Conservation (phyloP, 1,140 invertebrate species). For the Musca vetustissima region DNA sequence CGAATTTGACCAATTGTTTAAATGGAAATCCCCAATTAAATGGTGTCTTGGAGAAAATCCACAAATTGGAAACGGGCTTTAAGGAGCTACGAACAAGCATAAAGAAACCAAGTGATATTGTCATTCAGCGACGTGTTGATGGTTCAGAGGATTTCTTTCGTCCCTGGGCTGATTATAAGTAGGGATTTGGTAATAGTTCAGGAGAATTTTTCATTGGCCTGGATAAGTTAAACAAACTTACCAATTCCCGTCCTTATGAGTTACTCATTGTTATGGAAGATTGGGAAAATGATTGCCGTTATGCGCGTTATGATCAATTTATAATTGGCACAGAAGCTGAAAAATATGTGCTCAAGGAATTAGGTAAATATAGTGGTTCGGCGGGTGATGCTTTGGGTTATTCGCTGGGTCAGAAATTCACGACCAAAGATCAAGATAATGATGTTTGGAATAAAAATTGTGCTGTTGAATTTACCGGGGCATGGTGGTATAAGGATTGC, state of each 20-base stretch:
- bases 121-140: slow-evolving; percentile 64
- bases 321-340: slow-evolving; percentile 65
- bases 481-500: slow-evolving; percentile 67
- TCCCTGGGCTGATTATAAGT: slow-evolving; percentile 65
- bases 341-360: slow-evolving; percentile 64
- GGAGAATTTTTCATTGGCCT: slow-evolving; percentile 67
- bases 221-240: slow-evolving; percentile 62
- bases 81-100: too few relatives aligned
- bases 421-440: slow-evolving; percentile 69
- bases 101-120: slow-evolving; percentile 57
- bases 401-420: slow-evolving; percentile 70
- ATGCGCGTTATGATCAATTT: slow-evolving; percentile 68
- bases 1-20: too few relatives aligned
- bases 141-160: slow-evolving; percentile 65
- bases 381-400: slow-evolving; percentile 68
- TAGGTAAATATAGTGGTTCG: slow-evolving; percentile 66
- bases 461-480: slow-evolving; percentile 64
- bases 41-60: too few relatives aligned
- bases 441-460: slow-evolving; percentile 68
- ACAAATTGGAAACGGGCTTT: too few relatives aligned
- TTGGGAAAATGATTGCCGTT: slow-evolving; percentile 58
- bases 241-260: slow-evolving; percentile 63
- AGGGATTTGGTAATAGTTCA: slow-evolving; percentile 64
- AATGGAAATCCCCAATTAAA: too few relatives aligned
- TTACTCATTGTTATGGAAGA: slow-evolving; percentile 67